Evolutionary conservation across 2,797 vertebrate genomes (phyloP).

Genomic region (Siniperca undulata): DNA sequence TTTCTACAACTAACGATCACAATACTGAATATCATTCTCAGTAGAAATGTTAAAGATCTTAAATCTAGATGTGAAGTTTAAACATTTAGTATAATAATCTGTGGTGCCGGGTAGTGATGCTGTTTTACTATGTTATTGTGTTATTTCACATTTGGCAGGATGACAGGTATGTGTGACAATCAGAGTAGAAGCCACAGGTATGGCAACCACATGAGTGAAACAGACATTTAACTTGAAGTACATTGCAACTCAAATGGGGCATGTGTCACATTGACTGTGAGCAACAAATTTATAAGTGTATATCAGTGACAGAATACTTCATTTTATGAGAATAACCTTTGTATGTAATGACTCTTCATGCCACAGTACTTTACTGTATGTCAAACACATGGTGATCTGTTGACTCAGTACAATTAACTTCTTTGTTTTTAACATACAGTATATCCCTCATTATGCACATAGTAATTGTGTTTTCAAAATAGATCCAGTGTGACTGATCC

Average conservation of each 20-base stretch:
- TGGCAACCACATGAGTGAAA: not conserved
- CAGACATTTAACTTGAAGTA: not conserved
- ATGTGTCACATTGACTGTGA: not conserved
- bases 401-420: not conserved
- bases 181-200: not conserved
- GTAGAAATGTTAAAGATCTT: not conserved
- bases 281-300: not conserved
- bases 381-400: not conserved
- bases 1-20: not conserved
- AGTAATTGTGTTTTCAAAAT: constrained; percentile 17
- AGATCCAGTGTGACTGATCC: constrained; percentile 12
- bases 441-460: not conserved
- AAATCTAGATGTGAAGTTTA: not conserved
- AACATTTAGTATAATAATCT: not conserved
- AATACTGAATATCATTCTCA: not conserved
- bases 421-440: not conserved
- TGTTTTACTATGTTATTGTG: not conserved
- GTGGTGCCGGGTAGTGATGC: not conserved
- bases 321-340: not conserved
- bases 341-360: not conserved
- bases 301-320: not conserved
- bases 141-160: not conserved
- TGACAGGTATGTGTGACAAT: not conserved
- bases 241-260: not conserved
- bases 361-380: not conserved